These are phyloP conservation scores for Diaperis boleti DNA, from an alignment of 2,888 invertebrate species.

Conservation along the genomic window DNA sequence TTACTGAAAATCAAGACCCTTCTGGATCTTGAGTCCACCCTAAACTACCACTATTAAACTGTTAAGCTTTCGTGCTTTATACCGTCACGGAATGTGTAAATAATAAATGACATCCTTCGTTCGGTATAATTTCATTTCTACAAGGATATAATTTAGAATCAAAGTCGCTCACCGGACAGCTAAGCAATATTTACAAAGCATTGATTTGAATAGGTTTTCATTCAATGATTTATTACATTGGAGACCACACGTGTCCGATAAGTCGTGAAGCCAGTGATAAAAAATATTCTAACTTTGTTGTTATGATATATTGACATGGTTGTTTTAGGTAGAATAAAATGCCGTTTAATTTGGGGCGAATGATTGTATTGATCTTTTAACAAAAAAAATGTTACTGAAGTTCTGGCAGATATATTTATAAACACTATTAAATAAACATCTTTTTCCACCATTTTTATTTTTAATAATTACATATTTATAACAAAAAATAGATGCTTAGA, in stretches of 20 bases:
- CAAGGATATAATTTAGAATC: slow-evolving; percentile 42
- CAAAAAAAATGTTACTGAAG: neutral
- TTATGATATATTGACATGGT: no score
- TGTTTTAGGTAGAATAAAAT: no score
- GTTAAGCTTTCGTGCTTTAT: slow-evolving; percentile 38
- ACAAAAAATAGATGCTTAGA: slow-evolving; percentile 30
- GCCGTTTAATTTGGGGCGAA: no score
- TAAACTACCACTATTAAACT: slow-evolving; percentile 7
- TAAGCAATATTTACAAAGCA: slow-evolving; percentile 48
- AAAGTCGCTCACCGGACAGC: slow-evolving; percentile 42
- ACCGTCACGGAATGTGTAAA: slow-evolving; percentile 47
- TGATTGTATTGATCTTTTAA: no score
- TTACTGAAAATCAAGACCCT: no score
- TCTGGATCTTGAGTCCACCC: no score
- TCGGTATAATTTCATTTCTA: slow-evolving; percentile 46
- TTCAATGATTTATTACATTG: slow-evolving; percentile 47
- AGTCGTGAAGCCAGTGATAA: no score
- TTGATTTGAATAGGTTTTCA: slow-evolving; percentile 47
- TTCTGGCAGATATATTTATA: neutral
- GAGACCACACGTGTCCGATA: slow-evolving; percentile 39
- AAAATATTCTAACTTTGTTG: no score
- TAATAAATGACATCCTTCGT: slow-evolving; percentile 48
- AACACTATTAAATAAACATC: neutral
- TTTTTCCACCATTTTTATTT: slow-evolving; percentile 1
- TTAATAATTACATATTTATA: slow-evolving; percentile 17